These are phyloP conservation scores for Pseudolycoriella hygida DNA, from an alignment of 2,888 invertebrate genomes.

Conservation along the genomic window DNA sequence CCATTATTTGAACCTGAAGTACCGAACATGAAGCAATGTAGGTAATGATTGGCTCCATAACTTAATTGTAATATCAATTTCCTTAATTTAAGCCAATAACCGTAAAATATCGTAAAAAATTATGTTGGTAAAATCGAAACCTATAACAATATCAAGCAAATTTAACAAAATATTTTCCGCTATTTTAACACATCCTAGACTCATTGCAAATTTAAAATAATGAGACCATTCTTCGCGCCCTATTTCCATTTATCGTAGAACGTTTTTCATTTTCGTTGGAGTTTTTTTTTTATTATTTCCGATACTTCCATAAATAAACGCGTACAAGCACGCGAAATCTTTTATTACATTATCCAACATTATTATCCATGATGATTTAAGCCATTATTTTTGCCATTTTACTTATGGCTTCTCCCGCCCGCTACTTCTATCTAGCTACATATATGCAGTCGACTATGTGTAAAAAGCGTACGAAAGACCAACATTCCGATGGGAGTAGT, in stretches of 20 bases:
- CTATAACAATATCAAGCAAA: no score
- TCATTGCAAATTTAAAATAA: constrained; percentile 2
- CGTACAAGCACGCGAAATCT: background rate
- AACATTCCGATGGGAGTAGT: no score
- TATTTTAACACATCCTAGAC: background rate
- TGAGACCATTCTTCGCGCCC: constrained; percentile 1
- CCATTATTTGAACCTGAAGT: no score
- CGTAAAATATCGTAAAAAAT: no score
- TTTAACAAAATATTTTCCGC: background rate
- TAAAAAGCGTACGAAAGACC: background rate
- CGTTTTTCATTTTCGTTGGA: background rate
- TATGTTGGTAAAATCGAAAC: no score
- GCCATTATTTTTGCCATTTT: background rate
- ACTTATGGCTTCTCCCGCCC: background rate
- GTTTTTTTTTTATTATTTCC: background rate
- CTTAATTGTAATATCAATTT: no score
- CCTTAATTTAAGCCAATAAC: no score
- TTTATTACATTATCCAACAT: background rate
- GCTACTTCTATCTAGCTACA: no score
- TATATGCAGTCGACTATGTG: background rate
- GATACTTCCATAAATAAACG: background rate
- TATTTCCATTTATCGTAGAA: background rate
- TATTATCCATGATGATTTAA: constrained; percentile 1
- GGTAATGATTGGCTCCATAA: no score
- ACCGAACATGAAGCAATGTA: no score